Evolutionary conservation across 2,797 vertebrate species (phyloP).

Genomic region (Anguilla marmorata): DNA sequence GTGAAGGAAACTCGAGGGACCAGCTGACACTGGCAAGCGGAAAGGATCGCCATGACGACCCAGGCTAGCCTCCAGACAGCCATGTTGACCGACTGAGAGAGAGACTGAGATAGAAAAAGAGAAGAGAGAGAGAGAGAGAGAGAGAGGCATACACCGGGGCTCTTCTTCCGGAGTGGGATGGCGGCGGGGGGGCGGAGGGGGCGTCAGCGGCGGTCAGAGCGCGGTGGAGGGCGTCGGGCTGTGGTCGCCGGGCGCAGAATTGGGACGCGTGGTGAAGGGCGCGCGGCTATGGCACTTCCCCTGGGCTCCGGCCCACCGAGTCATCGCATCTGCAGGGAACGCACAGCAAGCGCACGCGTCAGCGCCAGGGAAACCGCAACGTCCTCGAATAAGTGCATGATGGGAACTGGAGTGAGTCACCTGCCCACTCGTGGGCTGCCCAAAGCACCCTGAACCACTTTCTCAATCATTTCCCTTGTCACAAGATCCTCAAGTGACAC

Average conservation of each 20-base stretch:
- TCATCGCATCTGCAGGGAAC: background rate
- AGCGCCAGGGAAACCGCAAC: background rate
- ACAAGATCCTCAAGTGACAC: background rate
- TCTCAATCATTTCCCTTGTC: background rate
- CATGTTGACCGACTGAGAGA: background rate
- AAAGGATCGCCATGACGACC: background rate
- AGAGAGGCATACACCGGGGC: background rate
- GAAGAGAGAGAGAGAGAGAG: background rate
- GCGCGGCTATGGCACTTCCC: background rate
- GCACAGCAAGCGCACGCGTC: background rate
- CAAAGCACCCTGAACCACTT: background rate
- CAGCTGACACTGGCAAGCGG: background rate
- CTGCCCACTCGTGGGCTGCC: background rate
- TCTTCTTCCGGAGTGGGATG: background rate
- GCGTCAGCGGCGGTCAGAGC: background rate
- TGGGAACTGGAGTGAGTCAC: background rate
- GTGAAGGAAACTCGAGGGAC: background rate
- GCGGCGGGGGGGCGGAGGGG: background rate
- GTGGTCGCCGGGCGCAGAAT: background rate
- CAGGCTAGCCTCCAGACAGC: background rate
- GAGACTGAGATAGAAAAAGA: no score
- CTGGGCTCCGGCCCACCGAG: background rate
- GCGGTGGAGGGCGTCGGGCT: background rate
- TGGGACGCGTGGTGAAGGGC: background rate
- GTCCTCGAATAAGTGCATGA: background rate